Base-by-base conservation (phyloP, 2,113 vertebrate species). In the Tragelaphus scriptus region DNA sequence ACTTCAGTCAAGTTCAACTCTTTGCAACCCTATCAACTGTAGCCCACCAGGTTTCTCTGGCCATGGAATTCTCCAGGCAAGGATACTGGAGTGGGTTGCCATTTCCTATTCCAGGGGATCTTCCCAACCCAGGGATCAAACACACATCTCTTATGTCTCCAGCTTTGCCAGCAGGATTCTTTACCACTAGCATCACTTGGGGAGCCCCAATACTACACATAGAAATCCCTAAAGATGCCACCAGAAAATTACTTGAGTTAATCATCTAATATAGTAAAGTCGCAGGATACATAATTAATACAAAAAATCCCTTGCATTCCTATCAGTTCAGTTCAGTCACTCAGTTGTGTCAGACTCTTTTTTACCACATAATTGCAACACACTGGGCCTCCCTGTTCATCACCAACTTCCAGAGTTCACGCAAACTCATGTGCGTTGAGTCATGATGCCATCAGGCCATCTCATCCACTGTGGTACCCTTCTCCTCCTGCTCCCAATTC, bases 381-480 rank as follows among this genome's bases (percentile, higher is more conserved):
- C 5, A 5, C 26, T 26, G 28, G 59, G 26, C 26, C 26, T 61
- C 59, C 59, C 26, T 61, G 59, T 28, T 5, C 59, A 61, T 13
- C 59, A 13, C 59, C 59, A 61, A 61, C 11, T 28, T 5, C 59
- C 2, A 2, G 59, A 61, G 25, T 28, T 61, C 59, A 6, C 11
- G 2, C 59, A 61, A 6, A 61, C 26, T 61, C 59, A 28, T 13
- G 26, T 28, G 25, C 59, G 13, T 13, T 28, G 25, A 61, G 59
- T 61, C 0, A 5, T 28, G 26, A 61, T 28, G 11, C 26, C 59
- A 13, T 61, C 25, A 11, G 2, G 5, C 5, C 26, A 61, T 28
- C 25, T 28, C 0, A 13, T 28, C 26, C 59, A 28, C 26, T 28
- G 59, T 61, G 0, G 0, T 13, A 26, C 59, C 2, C 26, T 61